Conservation (phyloP, 2,797 vertebrate genomes). For the Leuciscus waleckii region DNA sequence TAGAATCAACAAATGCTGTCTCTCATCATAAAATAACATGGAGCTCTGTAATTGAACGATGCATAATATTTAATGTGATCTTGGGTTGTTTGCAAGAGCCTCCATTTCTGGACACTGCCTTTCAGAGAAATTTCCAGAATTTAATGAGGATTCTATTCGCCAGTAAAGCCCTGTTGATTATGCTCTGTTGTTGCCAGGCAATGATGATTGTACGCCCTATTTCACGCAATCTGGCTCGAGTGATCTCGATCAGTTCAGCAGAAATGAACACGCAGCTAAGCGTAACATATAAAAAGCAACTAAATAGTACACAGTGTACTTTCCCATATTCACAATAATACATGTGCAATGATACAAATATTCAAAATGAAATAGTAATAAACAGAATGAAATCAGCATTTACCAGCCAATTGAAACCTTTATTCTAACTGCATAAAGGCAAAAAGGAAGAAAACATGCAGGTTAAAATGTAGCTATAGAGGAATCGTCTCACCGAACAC, state of each 20-base stretch:
- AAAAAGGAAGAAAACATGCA: background rate
- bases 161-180: constrained; percentile 19
- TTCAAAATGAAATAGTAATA: background rate
- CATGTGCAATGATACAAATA: background rate
- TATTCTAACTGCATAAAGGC: background rate
- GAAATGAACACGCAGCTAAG: constrained; percentile 3
- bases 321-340: background rate
- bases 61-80: background rate
- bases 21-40: background rate
- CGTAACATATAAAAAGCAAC: background rate
- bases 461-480: background rate
- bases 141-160: constrained; percentile 37
- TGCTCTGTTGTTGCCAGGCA: constrained; percentile 57
- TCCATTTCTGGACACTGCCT: background rate
- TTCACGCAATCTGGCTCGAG: constrained; percentile 36
- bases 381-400: background rate
- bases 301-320: constrained; percentile 14
- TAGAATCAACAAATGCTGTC: background rate
- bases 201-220: constrained; percentile 50
- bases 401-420: background rate
- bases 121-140: constrained; percentile 47
- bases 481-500: background rate
- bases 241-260: constrained; percentile 34
- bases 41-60: background rate
- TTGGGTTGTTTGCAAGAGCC: background rate